Conservation (phyloP, 1,140 invertebrate species). For the Heliothis virescens region DNA sequence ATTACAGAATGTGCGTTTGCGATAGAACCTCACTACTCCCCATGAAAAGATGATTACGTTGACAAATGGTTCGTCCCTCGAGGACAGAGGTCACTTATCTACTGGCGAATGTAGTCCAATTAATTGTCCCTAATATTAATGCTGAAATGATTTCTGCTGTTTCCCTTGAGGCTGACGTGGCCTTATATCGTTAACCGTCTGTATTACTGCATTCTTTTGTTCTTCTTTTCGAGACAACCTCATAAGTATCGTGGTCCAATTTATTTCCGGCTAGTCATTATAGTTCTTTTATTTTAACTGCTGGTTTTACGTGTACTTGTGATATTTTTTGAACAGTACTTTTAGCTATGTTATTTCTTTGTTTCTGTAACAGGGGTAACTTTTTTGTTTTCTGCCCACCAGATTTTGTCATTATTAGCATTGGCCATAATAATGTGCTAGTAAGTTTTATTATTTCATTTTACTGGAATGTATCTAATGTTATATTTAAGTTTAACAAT, state of each 20-base stretch:
- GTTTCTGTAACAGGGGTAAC: too few species aligned
- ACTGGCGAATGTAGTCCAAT: constrained; percentile 70
- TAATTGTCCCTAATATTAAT: constrained; percentile 68
- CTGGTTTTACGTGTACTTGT: neutral
- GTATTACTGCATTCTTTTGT: constrained; percentile 24
- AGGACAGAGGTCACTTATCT: constrained; percentile 69
- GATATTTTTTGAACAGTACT: neutral
- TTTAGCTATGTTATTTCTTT: constrained; percentile 1
- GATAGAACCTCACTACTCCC: constrained; percentile 61
- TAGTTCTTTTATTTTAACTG: constrained; percentile 6
- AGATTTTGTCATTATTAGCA: too few species aligned
- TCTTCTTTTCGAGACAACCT: constrained; percentile 4
- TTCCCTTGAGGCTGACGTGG: constrained; percentile 9
- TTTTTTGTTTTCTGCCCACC: too few species aligned
- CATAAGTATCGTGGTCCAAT: neutral
- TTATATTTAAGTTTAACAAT: too few species aligned
- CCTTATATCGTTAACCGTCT: constrained; percentile 33
- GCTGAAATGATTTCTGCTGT: constrained; percentile 57
- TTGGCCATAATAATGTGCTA: too few species aligned
- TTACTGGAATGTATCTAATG: neutral
- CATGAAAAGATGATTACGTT: constrained; percentile 79
- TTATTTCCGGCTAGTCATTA: neutral
- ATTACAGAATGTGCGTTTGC: constrained; percentile 62
- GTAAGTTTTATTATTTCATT: neutral
- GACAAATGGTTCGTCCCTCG: constrained; percentile 70